These are phyloP conservation scores for Agrochola lychnidis DNA, from an alignment of 2,888 invertebrate species.

Conservation along the genomic window DNA sequence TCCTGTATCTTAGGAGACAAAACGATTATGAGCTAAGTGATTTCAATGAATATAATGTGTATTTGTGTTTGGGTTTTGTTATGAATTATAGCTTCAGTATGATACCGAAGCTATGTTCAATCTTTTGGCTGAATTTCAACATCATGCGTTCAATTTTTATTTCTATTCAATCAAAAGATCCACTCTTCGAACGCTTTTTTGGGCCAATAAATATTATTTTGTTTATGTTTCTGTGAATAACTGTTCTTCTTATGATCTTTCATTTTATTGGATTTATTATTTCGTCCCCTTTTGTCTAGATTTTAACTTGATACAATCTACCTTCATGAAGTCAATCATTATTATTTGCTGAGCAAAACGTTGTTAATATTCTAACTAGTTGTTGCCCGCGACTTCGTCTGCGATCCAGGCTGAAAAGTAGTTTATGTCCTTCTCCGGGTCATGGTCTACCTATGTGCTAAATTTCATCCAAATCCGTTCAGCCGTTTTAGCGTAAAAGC, in stretches of 20 bases:
- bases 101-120: not conserved
- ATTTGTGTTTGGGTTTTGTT: not conserved
- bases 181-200: not conserved
- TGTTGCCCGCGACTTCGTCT: too few relatives aligned
- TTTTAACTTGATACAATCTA: not conserved
- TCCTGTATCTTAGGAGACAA: too few relatives aligned
- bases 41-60: constrained; percentile 19
- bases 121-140: constrained; percentile 12
- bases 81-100: constrained; percentile 14
- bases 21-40: constrained; percentile 13
- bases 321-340: not conserved
- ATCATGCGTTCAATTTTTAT: not conserved
- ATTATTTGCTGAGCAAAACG: not conserved
- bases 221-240: not conserved
- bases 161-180: too few relatives aligned
- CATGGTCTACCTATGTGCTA: too few relatives aligned
- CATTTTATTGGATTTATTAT: not conserved
- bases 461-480: too few relatives aligned
- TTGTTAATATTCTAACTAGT: too few relatives aligned
- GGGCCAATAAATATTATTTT: not conserved
- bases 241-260: not conserved
- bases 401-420: too few relatives aligned
- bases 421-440: too few relatives aligned
- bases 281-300: not conserved
- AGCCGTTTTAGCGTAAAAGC: too few relatives aligned